Evolutionary conservation across 53 echinoderm and acorn worm genomes (phyloP), one percentile per base, ranked within the genome.

Genomic region (Glandiceps talaboti): DNA sequence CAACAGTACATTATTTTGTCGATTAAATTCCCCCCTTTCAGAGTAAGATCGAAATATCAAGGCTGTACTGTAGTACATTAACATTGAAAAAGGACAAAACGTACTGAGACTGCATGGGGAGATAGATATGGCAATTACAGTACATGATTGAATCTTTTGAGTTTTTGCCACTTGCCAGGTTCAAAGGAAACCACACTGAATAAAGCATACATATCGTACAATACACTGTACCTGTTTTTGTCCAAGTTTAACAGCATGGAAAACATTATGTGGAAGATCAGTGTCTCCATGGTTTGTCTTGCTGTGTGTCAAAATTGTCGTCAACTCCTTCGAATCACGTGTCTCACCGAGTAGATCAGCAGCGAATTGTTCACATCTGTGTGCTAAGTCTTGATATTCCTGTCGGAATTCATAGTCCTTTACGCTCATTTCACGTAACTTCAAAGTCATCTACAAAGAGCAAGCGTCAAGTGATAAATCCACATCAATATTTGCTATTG

Each of bases 311-410:
- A 93, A 81, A 14, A 93, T 82, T 31, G 85, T 93, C 28, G 90
- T 90, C 78, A 93, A 80, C 90, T 97, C 97, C 32, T 93, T 89
- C 0, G 97, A 93, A 74, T 91, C 91, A 29, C 97, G 85, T 0
- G 97, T 92, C 80, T 97, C 91, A 0, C 93, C 97, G 27, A 97
- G 85, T 73, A 97, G 90, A 78, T 92, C 93, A 26, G 97, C 97
- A 0, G 97, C 97, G 33, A 90, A 97, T 79, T 93, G 88, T 75
- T 97, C 97, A 30, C 90, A 87, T 27, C 88, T 79, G 20, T 93
- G 91, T 27, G 91, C 84, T 0, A 97, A 77, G 30, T 93, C 91
- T 25, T 79, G 90, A 33, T 97, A 97, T 83, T 97, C 97, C 27
- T 85, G 82, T 25, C 97, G 81, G 76, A 97, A 97, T 82, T 97